These are phyloP conservation scores for Ciona savignyi DNA, from an alignment of 23 tunicate species.

Conservation along the genomic window DNA sequence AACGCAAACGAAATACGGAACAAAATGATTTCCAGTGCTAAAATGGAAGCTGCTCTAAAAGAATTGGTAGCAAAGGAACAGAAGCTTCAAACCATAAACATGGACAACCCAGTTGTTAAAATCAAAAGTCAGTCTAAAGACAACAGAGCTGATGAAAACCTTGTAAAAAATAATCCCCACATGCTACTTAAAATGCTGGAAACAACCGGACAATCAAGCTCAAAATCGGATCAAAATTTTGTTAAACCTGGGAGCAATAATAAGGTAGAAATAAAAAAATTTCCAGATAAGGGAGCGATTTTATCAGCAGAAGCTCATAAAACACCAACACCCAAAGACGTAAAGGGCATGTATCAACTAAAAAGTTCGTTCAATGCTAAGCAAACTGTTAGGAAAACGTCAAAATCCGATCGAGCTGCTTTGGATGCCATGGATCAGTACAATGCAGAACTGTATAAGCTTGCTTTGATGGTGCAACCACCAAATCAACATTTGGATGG, in stretches of 20 bases:
- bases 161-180: not conserved
- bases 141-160: not conserved
- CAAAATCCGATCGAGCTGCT: not conserved
- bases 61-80: not conserved
- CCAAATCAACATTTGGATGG: not conserved
- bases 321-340: not conserved
- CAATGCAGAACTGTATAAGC: conserved; percentile 34
- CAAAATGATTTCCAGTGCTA: conserved; percentile 22
- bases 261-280: not conserved
- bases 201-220: not conserved
- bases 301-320: not conserved
- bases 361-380: not conserved
- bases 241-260: not conserved
- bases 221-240: not conserved
- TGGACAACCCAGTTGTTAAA: not conserved
- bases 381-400: not conserved
- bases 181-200: not conserved
- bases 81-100: not conserved
- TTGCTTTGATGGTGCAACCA: conserved; percentile 36
- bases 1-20: conserved; percentile 13
- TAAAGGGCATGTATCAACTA: not conserved
- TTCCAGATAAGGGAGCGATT: not conserved
- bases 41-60: conserved; percentile 11
- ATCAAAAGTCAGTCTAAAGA: not conserved
- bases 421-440: conserved; percentile 17